Base-by-base conservation (phyloP, 2,888 invertebrate species). In the Cerastoderma edule region DNA sequence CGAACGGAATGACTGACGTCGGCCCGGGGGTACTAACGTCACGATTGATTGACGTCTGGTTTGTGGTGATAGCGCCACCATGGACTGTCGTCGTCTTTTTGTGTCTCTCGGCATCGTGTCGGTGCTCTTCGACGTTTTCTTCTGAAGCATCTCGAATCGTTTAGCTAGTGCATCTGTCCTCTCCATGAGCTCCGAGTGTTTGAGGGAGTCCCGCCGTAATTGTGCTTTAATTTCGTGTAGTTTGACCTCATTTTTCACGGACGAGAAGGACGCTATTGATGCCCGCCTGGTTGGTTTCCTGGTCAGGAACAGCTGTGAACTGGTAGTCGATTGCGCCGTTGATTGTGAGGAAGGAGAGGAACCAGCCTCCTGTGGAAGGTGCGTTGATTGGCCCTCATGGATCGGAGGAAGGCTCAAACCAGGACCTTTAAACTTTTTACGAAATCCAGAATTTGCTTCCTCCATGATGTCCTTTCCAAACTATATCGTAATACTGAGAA, bases 1-100 rank as follows among this genome's bases (percentile, higher is more conserved):
- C 2, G 78, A 28, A 50, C 75, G 57, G 28, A 84, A 83, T 3
- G 83, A 80, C 19, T 44, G 13, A 50, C 67, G 53, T 13, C 78
- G 46, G 10, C 53, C 70, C 35, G 35, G 60, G 6, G 60, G 60
- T 22, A 22, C 39, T 19, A 60, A 19, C 0, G 60, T 60, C 8
- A 60, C 39, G 10, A 44, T 44, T 10, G 44, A 10, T 13, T 44
- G 44, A 44, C 44, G 13, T 44, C 44, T 44, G 10, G 44, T 4
- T 24, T 30, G 24, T 56, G 16, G 10, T 16, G 27, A 8, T n/a
- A n/a, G n/a, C n/a, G 53, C 27, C 53, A 27, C 53, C 0, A 60
- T 39, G 6, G 60, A 60, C n/a, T 60, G 33, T 8, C 60, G 60
- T 1, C 60, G 39, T 60, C 39, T 60, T 39, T 22, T 39, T 16